Evolutionary conservation across 1,140 invertebrate species (phyloP), one percentile per base, ranked within the genome.

Genomic region (Calephelis nemesis): DNA sequence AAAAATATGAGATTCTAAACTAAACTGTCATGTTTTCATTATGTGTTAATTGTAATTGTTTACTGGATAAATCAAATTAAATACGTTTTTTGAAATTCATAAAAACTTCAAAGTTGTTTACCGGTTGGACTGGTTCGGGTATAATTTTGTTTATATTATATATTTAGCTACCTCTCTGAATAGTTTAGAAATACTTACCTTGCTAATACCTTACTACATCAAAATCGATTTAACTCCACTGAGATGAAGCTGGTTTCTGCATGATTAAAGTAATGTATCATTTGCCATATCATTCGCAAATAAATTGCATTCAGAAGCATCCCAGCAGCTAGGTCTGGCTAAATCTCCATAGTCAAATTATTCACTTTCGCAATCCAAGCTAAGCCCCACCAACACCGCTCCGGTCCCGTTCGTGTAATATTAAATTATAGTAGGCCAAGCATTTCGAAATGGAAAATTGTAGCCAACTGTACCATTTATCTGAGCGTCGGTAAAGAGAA

Each of bases 401-500:
- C 70, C 71, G 70, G 66, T 65, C 67, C 71, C 69, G 75, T 71
- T 87, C 79, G 79, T 87, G 83, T 87, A 87, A 90, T 88, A 88
- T 90, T 90, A 90, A 88, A 90, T 88, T 85, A 88, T 84, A 86
- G 79, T 83, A 79, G 79, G 74, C 83, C 82, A 86, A 87, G 76
- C 79, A 87, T 89, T 89, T 83, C 81, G 81, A 85, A 90, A 90
- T 87, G 81, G 85, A 90, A 89, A 90, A 88, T 90, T 85, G 84
- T 87, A 84, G 82, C 78, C 81, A 82, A 77, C 78, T 74, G 83
- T 83, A 82, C 75, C 75, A 83, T 83, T 80, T 86, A 80, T 82
- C 78, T 76, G 75, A 71, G 63, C 67, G 65, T 68, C 66, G 69
- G 70, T 74, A 77, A 80, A 80, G 73, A 79, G 73, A 79, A 77